A percentile compares a stretch with the other conserved stretches of the same genome.
Conservation (phyloP, 2,113 vertebrate species). For the Nerophis lumbriciformis region DNA sequence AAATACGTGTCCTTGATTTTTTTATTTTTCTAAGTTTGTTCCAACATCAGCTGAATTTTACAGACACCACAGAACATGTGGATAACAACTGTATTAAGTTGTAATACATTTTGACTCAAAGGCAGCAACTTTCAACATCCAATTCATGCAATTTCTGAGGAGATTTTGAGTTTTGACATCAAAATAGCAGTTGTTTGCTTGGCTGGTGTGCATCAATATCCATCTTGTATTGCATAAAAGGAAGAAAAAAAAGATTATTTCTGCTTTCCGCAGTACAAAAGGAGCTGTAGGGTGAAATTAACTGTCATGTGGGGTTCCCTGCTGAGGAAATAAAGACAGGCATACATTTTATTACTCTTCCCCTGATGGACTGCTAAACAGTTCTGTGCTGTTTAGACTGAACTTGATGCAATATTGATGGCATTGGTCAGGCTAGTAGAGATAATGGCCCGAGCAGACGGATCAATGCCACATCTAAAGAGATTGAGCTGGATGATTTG, state of each 20-base stretch:
- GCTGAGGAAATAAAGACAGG: constrained; percentile 32
- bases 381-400: constrained; percentile 50
- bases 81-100: not conserved
- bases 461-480: constrained; percentile 61
- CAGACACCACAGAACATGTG: not conserved
- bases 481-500: constrained; percentile 21
- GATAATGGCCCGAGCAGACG: constrained; percentile 43
- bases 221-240: not conserved
- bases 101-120: not conserved
- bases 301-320: constrained; percentile 13
- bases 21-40: too few relatives aligned
- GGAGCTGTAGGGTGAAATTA: constrained; percentile 10
- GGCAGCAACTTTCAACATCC: not conserved
- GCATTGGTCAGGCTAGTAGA: constrained; percentile 35
- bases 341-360: constrained; percentile 35
- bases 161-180: constrained; percentile 6
- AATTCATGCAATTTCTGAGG: not conserved
- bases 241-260: not conserved
- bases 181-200: not conserved
- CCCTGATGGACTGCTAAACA: constrained; percentile 35
- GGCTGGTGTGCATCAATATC: not conserved
- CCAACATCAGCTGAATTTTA: too few relatives aligned
- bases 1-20: too few relatives aligned
- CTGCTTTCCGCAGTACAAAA: constrained; percentile 10
- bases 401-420: constrained; percentile 66